Percentiles rank a stretch among this genome's conserved stretches.
Conservation (phyloP, 2,113 vertebrate genomes). For the Lamprologus speciosus region DNA sequence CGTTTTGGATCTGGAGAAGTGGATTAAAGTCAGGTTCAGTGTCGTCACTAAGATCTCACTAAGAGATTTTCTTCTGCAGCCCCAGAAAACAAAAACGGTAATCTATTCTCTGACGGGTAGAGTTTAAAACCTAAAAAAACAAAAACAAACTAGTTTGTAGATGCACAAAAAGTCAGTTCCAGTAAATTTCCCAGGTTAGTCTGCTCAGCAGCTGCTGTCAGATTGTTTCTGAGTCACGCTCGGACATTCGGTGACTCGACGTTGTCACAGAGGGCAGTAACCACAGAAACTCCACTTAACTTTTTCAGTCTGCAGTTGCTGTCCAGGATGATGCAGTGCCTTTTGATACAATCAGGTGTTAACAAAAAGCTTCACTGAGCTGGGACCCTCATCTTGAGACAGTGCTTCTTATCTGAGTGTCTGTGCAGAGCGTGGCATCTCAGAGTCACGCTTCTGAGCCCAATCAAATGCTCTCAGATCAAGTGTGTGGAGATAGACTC, state of each 20-base stretch:
- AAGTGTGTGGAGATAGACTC: not conserved
- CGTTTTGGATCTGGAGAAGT: not conserved
- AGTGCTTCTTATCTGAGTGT: not conserved
- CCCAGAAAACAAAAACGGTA: not conserved
- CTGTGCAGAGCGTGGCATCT: not conserved
- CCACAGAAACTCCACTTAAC: not conserved
- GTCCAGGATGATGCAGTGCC: not conserved
- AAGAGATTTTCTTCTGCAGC: not conserved
- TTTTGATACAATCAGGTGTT: not conserved
- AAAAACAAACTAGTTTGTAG: not conserved
- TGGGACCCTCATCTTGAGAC: not conserved
- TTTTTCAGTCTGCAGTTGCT: not conserved
- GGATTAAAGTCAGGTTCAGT: not conserved
- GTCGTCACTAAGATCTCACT: not conserved
- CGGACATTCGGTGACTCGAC: not conserved
- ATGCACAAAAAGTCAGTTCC: not conserved
- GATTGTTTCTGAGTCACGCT: not conserved
- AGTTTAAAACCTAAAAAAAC: not conserved
- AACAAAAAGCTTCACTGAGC: not conserved
- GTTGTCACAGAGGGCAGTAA: not conserved
- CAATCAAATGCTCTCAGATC: not conserved
- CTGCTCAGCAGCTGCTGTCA: not conserved
- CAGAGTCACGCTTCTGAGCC: not conserved
- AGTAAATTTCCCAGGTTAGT: not conserved
- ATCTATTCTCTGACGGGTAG: not conserved